Evolutionary conservation across 2,888 invertebrate genomes (phyloP).

Genomic region (Corbicula japonica): DNA sequence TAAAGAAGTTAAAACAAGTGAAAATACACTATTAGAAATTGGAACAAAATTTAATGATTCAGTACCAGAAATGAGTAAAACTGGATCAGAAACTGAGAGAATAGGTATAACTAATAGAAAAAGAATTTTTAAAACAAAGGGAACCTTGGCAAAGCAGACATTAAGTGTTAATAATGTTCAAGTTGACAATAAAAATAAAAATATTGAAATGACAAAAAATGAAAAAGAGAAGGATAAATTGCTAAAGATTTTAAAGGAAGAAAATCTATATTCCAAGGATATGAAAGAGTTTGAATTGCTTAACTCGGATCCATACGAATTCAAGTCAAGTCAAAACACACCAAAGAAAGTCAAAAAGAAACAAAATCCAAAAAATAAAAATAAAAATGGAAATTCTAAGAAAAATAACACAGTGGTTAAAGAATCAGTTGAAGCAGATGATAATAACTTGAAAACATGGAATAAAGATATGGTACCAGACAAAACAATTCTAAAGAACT

Average conservation of each 20-base stretch:
- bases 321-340: conserved; percentile 76
- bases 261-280: not conserved
- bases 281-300: conserved; percentile 1
- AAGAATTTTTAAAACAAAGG: conserved; percentile 60
- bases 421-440: not conserved
- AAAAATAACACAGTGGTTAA: conserved; percentile 7
- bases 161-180: no score
- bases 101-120: conserved; percentile 31
- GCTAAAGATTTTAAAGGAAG: not conserved
- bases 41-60: no score
- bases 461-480: conserved; percentile 22
- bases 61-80: no score
- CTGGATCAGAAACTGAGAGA: no score
- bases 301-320: conserved; percentile 77
- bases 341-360: conserved; percentile 59
- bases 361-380: conserved; percentile 19
- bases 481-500: conserved; percentile 36
- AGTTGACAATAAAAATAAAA: not conserved
- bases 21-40: no score
- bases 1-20: not conserved
- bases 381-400: conserved; percentile 3
- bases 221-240: conserved; percentile 2
- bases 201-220: not conserved
- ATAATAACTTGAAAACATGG: conserved; percentile 7
- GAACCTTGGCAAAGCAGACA: no score